phyloP scores from a whole-genome alignment of 2,113 vertebrate species.

The Rhinoderma darwinii region DNA sequence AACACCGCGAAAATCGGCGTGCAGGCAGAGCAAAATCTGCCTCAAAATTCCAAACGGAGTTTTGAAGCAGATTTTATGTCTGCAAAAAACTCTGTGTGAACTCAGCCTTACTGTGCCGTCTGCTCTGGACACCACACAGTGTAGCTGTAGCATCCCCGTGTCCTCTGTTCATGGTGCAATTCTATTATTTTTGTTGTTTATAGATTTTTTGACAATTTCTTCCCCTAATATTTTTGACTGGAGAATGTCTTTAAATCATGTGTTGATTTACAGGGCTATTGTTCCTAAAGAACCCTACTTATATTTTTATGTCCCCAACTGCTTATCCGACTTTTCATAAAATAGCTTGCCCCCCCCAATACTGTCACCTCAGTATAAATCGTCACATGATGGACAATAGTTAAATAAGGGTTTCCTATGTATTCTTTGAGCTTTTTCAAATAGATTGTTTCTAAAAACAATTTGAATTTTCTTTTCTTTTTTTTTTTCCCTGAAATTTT shows the following conservation, averaged over 20 bases:
- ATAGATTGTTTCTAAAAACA: constrained; percentile 36
- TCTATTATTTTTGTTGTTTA: neutral
- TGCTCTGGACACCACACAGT: neutral
- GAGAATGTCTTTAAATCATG: neutral
- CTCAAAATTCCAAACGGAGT: too few relatives aligned
- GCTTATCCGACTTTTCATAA: neutral
- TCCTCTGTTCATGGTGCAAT: neutral
- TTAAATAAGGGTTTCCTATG: constrained; percentile 40
- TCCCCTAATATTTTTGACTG: neutral
- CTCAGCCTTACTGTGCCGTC: constrained; percentile 12
- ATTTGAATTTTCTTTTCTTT: constrained; percentile 67
- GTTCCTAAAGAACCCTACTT: neutral
- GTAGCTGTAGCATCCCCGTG: neutral
- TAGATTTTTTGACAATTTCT: neutral
- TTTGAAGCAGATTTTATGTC: too few relatives aligned
- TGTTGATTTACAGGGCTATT: neutral
- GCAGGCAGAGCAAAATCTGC: too few relatives aligned
- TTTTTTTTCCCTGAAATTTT: constrained; percentile 79
- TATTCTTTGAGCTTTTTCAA: constrained; percentile 57
- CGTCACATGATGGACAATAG: neutral
- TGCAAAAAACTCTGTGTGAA: too few relatives aligned
- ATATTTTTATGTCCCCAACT: neutral
- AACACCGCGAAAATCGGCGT: too few relatives aligned
- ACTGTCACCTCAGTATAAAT: too few relatives aligned
- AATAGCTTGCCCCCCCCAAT: neutral